Evolutionary conservation across 2,888 invertebrate species (phyloP), one percentile per base, ranked within the genome.

Genomic region (Pristionchus entomophagus): DNA sequence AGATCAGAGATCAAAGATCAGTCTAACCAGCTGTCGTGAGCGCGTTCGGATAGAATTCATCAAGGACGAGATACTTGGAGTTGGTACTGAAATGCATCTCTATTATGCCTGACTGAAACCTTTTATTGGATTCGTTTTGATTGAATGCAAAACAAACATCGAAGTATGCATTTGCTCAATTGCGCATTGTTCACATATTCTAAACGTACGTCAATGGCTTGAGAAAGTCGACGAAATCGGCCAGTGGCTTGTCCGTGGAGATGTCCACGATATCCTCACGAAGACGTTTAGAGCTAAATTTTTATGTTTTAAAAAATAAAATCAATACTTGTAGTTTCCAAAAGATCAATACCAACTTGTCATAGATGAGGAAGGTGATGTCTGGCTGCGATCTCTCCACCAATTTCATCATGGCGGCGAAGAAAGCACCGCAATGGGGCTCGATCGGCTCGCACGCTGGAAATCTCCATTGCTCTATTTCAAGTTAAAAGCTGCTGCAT

Each of bases 11-110:
- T 14, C 29, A 69, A 6, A 69, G 22, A 12, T 35, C 10, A 6
- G 10, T 73, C n/a, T 41, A 14, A 73, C 73, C 73, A 6, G 73
- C 78, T 17, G 14, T 14, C 32, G 78, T 51, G n/a, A 17, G 10
- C 19, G 78, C 2, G 10, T 29, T 22, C 19, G 78, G 78, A 22
- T 78, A 78, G 22, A 78, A 78, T 29, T 78, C 78, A 51, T 78
- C 78, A 0, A 78, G 51, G 14, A 78, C 78, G 8, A 78, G 38
- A 51, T 19, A 78, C 29, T 78, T 78, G 6, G 78, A 78, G 22
- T 51, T 26, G 1, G 6, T 3, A 22, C 78, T 78, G 78, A 51
- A 78, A 51, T 78, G 19, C 17, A 49, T 77, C 6, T 38, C 3
- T 45, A 17, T 38, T 29, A 29, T 14, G 19, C 12, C 4, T 78